Base-by-base conservation (phyloP, 1,140 invertebrate species). In the Drosophila sturtevanti region DNA sequence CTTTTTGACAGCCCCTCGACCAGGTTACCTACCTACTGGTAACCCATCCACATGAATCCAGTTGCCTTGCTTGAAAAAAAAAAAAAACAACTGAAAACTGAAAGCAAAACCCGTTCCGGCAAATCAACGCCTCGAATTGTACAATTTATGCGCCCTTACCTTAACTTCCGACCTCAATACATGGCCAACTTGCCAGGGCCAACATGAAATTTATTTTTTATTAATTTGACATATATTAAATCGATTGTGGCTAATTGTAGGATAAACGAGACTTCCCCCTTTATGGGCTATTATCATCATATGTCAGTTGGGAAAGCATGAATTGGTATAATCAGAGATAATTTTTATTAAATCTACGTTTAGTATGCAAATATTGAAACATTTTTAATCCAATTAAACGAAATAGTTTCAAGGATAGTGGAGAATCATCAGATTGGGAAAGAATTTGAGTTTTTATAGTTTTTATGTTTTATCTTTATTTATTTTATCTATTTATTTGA, bases 171-270 rank as follows among this genome's bases (percentile, higher is more conserved):
- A 48, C 41, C 59, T 48, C 22, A 0, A 31, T 11, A 31, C 10
- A 56, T 18, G 31, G 27, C 27, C 27, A 21, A 61, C 55, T 56
- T 16, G 48, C 72, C 37, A 72, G 73, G 81, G 76, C 80, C 81
- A 76, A 65, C 72, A 72, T 72, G 68, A 72, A 76, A 79, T 84
- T 79, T 79, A 84, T 84, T 80, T 81, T 86, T 86, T 86, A 86
- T 86, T 86, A 86, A 86, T 86, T 86, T 86, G 81, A 86, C 81
- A 86, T 81, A 86, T 86, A 79, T 48, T 48, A 81, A 85, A 78
- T 87, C 89, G 80, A 90, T 90, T 90, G 80, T 90, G 80, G 75
- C 89, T 90, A 90, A 90, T 90, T 90, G 80, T 80, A n/a, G 67
- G 41, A 69, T 90, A 85, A 90, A 90, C 87, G 89, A 85, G 74